Percentiles rank a stretch among this genome's conserved stretches.
phyloP scores from a whole-genome alignment of 2,797 vertebrate species.

The Nothura maculosa region DNA sequence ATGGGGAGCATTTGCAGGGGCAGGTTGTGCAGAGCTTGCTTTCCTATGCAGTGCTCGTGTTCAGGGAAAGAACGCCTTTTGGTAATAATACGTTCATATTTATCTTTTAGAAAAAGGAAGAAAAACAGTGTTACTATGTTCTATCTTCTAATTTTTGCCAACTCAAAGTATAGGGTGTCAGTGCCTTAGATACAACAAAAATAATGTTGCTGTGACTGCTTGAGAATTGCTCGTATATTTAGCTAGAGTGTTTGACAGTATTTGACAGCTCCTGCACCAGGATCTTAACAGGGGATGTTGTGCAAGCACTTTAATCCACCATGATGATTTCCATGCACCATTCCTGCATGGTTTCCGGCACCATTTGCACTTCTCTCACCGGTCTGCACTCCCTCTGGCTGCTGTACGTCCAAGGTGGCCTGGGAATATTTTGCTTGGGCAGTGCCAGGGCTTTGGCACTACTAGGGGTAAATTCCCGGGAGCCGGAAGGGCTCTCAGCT shows the following conservation, averaged over 20 bases:
- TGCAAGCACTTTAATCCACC: not conserved
- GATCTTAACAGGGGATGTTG: not conserved
- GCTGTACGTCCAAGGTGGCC: accelerated
- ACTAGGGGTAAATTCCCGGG: not conserved
- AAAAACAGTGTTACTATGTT: not conserved
- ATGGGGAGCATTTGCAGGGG: too few species aligned
- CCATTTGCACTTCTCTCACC: not conserved
- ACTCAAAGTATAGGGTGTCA: not conserved
- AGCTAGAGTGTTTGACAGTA: not conserved
- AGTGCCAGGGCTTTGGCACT: not conserved
- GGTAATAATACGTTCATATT: not conserved
- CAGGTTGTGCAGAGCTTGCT: not conserved
- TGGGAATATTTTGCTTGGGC: accelerated
- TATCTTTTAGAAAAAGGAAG: not conserved
- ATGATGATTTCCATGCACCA: not conserved
- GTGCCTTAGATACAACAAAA: not conserved
- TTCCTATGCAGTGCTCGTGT: not conserved
- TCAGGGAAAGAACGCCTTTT: not conserved
- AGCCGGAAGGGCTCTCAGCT: accelerated
- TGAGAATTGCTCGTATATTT: not conserved
- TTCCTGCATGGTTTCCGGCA: too few species aligned
- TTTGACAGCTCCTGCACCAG: not conserved
- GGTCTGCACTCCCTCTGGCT: accelerated
- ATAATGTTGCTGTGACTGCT: not conserved
- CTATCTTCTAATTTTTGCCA: not conserved